Base-by-base conservation (phyloP, 2,797 vertebrate species). In the Enteromius radiatus region DNA sequence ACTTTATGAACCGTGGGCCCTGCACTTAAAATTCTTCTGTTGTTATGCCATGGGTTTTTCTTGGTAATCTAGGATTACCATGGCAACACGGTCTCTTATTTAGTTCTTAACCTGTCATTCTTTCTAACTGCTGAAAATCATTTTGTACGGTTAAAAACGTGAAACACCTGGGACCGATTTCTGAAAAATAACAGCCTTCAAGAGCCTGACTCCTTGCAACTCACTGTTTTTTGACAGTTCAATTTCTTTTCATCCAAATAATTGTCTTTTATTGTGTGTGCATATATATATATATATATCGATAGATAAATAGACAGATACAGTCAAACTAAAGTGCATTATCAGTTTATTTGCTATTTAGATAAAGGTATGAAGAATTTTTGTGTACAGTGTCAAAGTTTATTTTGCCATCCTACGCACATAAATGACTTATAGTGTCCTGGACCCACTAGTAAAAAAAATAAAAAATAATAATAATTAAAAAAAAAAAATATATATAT, bases 1-100 rank as follows among this genome's bases (percentile, higher is more conserved):
- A 47, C 69, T 73, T 81, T 73, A 73, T 81, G 80, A 75, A 54
- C 59, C 21, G 5, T 12, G 3, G 12, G 10, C 63, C 59, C 26
- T 56, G 73, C 73, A 68, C 81, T 76, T 76, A 68, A 82, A 59
- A 76, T 82, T 59, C 63, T 76, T 82, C 7, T 76, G 81, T 68
- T 76, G 81, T 82, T 52, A 56, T 76, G 47, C 81, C 45, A 56
- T 21, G 3, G 63, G 14, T 3, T 45, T 68, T 31, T 76, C 49
- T 68, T 43, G 19, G 49, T 33, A 43, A 33, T 31, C 47, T 38
- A 4, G 12, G 0, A 26, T 76, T 69, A 31, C 73, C 63, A 56
- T 43, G 10, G 33, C 61, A 76, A 82, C 33, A 5, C 47, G 43
- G 59, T 54, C 47, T 54, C 61, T 43, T 54, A 31, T 54, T 49